A percentile compares a stretch with the other conserved stretches of the same genome.
phyloP scores from a whole-genome alignment of 2,113 vertebrate species.

The western clawed frog (Xenopus tropicalis) region UCB_Xtro_10.0 CM004444.2:91765501-91766000 shows the following conservation, averaged over 20 bases:
- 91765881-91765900: constrained; percentile 95
- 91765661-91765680: constrained; percentile 16
- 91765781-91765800: constrained; percentile 96
- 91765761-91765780: constrained; percentile 97
- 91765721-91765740: constrained; percentile 95
- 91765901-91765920: constrained; percentile 94
- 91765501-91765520: no score
- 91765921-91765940: constrained; percentile 48
- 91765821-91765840: constrained; percentile 96
- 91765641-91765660: no score
- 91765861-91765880: constrained; percentile 90
- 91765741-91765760: constrained; percentile 96
- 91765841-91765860: constrained; percentile 95
- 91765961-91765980: no score
- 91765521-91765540: no score
- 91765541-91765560: no score
- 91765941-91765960: no score
- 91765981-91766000: no score
- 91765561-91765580: no score
- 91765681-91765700: constrained; percentile 73
- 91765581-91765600: no score
- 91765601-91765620: no score
- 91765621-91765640: no score
- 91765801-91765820: constrained; percentile 93
- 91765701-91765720: constrained; percentile 97